A percentile compares a stretch with the other conserved stretches of the same genome.
Conservation (phyloP, 2,113 vertebrate genomes). For the Orycteropus afer region DNA sequence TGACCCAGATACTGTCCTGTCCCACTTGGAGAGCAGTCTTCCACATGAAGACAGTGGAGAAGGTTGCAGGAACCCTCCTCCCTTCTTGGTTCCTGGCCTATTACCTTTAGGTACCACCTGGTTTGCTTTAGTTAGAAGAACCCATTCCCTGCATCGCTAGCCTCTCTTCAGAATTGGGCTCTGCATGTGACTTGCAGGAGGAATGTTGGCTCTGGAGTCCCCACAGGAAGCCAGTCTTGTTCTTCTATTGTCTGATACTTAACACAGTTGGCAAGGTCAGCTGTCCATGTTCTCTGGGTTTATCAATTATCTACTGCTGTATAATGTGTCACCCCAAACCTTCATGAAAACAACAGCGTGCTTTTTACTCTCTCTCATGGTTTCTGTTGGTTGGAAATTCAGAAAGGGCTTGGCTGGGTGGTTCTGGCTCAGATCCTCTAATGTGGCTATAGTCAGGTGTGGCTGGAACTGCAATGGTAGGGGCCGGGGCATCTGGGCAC, state of each 20-base stretch:
- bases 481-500: background rate
- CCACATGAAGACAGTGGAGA: too few species aligned
- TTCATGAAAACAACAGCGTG: background rate
- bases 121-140: background rate
- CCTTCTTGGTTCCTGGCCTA: background rate
- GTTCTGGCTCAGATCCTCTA: too few species aligned
- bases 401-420: too few species aligned
- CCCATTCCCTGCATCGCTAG: background rate
- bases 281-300: background rate
- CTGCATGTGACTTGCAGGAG: background rate
- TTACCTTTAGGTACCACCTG: background rate
- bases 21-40: too few species aligned
- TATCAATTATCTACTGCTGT: background rate
- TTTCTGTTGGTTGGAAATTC: too few species aligned
- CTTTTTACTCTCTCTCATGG: too few species aligned
- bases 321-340: background rate
- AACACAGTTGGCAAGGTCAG: background rate
- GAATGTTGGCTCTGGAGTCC: background rate
- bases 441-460: background rate
- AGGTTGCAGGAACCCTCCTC: too few species aligned
- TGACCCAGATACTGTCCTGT: too few species aligned
- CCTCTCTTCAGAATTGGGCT: background rate
- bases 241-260: background rate
- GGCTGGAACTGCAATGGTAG: background rate
- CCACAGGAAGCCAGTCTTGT: background rate